Conservation (phyloP, 92 coral and sea anemone genomes). For the Pocillopora meandrina region DNA sequence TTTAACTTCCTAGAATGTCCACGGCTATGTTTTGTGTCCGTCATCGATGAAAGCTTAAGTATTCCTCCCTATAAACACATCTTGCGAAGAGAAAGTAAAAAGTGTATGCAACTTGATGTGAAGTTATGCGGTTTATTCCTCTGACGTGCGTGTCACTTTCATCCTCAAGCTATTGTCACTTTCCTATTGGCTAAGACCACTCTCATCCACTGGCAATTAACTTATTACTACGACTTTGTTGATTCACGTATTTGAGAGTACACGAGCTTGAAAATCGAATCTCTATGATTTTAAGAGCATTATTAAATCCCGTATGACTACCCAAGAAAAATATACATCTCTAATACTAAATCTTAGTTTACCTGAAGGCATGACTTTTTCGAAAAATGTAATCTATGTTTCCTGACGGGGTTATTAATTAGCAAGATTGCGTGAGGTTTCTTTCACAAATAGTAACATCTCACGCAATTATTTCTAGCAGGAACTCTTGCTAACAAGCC, state of each 20-base stretch:
- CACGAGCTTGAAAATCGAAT: not conserved
- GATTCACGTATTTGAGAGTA: not conserved
- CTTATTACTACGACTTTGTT: constrained; percentile 28
- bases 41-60: constrained; percentile 40
- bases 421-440: not conserved
- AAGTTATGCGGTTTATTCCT: not conserved
- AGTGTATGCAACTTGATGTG: not conserved
- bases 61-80: not conserved
- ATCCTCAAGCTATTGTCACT: constrained; percentile 26
- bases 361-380: too few species aligned
- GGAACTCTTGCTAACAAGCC: too few species aligned
- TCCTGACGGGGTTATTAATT: not conserved
- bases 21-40: constrained; percentile 65
- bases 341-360: not conserved
- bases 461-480: too few species aligned
- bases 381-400: too few species aligned
- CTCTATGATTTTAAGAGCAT: not conserved
- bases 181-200: constrained; percentile 36
- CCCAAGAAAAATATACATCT: not conserved
- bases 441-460: not conserved
- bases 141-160: constrained; percentile 53
- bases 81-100: not conserved
- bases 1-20: constrained; percentile 78
- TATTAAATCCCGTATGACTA: not conserved
- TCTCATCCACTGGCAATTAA: constrained; percentile 25